These are phyloP conservation scores for Macroglossus sobrinus DNA, from an alignment of 2,113 vertebrate species.

Conservation along the genomic window DNA sequence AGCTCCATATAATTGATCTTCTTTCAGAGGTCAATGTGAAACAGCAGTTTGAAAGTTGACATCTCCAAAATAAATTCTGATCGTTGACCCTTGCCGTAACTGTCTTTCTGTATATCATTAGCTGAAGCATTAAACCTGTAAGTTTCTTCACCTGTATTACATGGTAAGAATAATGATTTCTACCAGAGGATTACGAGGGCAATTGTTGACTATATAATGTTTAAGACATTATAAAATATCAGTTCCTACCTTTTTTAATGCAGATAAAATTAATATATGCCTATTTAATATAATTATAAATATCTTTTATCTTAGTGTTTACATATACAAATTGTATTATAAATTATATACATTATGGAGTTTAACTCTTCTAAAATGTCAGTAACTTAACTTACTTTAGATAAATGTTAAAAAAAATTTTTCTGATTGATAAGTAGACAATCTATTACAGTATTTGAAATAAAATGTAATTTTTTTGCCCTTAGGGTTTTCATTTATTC, in stretches of 20 bases:
- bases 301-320: neutral
- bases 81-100: conserved; percentile 51
- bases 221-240: neutral
- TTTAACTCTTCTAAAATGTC: neutral
- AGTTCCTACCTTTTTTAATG: neutral
- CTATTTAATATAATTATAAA: neutral
- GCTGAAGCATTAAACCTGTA: conserved; percentile 46
- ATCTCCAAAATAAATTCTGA: conserved; percentile 72
- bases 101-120: conserved; percentile 69
- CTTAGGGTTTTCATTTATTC: neutral
- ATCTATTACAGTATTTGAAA: neutral
- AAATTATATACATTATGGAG: neutral
- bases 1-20: conserved; percentile 70
- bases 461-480: neutral
- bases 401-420: neutral
- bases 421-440: neutral
- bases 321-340: neutral
- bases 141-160: conserved; percentile 56
- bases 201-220: neutral
- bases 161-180: conserved; percentile 57
- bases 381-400: neutral
- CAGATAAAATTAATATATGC: neutral
- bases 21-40: conserved; percentile 70
- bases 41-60: conserved; percentile 70
- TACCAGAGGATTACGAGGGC: neutral